Conservation (phyloP, 2,888 invertebrate genomes). For the Coecobrya sp. region DNA sequence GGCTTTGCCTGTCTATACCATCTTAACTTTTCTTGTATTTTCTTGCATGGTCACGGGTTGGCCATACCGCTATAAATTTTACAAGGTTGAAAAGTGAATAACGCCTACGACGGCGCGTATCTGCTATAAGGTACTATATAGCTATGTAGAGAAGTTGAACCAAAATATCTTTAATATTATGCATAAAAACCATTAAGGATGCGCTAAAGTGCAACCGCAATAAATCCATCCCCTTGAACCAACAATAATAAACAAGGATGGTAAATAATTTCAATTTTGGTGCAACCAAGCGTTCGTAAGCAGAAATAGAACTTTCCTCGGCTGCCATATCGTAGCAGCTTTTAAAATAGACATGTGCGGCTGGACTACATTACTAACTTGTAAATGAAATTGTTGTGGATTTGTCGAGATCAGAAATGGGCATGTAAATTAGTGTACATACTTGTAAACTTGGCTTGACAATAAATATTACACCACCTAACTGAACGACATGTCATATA, state of each 20-base stretch:
- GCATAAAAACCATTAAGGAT: background rate
- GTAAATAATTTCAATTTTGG: background rate
- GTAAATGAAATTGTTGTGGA: too few relatives aligned
- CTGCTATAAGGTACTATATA: background rate
- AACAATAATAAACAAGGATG: slow-evolving; percentile 19
- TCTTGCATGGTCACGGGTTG: background rate
- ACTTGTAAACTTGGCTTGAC: too few relatives aligned
- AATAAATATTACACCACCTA: too few relatives aligned
- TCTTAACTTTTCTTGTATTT: background rate
- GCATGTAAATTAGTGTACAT: too few relatives aligned
- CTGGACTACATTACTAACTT: too few relatives aligned
- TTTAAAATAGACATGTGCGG: too few relatives aligned
- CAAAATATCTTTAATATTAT: background rate
- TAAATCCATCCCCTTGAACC: slow-evolving; percentile 32
- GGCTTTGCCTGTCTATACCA: background rate
- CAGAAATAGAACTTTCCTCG: too few relatives aligned
- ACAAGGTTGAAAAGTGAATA: background rate
- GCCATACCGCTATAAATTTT: slow-evolving; percentile 38
- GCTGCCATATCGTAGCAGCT: too few relatives aligned
- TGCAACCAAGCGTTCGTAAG: background rate
- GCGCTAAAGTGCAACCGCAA: slow-evolving; percentile 39
- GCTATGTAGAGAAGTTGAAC: background rate
- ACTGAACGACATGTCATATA: too few relatives aligned
- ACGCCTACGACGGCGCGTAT: too few relatives aligned
- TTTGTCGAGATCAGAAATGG: too few relatives aligned